phyloP scores from a whole-genome alignment of 2,888 invertebrate genomes.

The Erebia epiphron region DNA sequence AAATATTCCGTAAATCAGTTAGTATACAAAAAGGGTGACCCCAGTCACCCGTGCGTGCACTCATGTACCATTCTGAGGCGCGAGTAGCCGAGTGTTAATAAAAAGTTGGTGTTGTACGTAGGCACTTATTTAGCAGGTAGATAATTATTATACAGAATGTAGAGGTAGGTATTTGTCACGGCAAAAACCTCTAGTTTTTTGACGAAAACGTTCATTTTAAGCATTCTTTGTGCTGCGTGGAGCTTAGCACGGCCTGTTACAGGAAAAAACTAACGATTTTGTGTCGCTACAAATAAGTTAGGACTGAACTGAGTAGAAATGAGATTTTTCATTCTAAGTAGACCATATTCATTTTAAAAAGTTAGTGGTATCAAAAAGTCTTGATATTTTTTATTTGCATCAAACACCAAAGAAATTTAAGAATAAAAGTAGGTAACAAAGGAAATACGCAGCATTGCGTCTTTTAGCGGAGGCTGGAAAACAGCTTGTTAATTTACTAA shows the following conservation, averaged over 20 bases:
- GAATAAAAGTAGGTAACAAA: no score
- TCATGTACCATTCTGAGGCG: no score
- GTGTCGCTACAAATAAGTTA: neutral
- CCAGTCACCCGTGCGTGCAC: no score
- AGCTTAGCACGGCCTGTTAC: constrained; percentile 7
- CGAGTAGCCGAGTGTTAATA: no score
- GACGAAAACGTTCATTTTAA: constrained; percentile 5
- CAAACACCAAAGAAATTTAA: no score
- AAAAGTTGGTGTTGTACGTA: neutral
- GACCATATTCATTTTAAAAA: neutral
- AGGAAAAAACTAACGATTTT: neutral
- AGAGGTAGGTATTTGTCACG: constrained; percentile 3
- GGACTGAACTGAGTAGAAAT: neutral
- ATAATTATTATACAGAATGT: constrained; percentile 2
- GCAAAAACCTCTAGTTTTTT: neutral
- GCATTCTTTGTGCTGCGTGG: constrained; percentile 14
- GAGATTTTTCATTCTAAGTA: neutral
- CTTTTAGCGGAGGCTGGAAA: no score
- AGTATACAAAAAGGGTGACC: no score
- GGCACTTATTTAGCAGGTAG: neutral
- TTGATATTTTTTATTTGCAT: no score
- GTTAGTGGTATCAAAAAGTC: no score
- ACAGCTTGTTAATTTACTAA: no score
- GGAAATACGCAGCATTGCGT: no score
- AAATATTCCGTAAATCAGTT: no score